phyloP scores from a whole-genome alignment of 1,140 invertebrate genomes.

The Drosophila grimshawi region DNA sequence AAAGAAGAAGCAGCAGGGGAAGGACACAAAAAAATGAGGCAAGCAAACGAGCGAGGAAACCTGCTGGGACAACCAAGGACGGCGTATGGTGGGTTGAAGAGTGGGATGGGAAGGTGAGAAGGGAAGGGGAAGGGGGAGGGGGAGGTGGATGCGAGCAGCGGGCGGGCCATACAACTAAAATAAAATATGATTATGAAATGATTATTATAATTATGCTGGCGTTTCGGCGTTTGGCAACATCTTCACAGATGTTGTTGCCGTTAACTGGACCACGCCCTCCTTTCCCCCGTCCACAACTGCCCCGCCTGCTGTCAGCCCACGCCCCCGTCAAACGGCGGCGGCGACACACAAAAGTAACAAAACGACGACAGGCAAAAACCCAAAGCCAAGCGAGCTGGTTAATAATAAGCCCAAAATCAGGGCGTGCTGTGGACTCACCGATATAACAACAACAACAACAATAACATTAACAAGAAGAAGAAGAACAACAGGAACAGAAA shows the following conservation, averaged over 20 bases:
- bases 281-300: not conserved
- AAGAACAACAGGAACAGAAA: not conserved
- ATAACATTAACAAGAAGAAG: not conserved
- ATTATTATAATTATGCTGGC: slow-evolving; percentile 82
- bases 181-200: slow-evolving; percentile 84
- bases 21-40: not conserved
- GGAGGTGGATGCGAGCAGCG: slow-evolving; percentile 31
- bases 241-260: slow-evolving; percentile 82
- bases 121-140: not conserved
- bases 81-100: slow-evolving; percentile 16
- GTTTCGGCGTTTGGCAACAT: slow-evolving; percentile 62
- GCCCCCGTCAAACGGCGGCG: not conserved
- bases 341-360: slow-evolving; percentile 37
- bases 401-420: slow-evolving; percentile 78
- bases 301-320: not conserved
- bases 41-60: slow-evolving; percentile 42
- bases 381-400: slow-evolving; percentile 62
- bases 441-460: slow-evolving; percentile 30
- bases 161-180: slow-evolving; percentile 72
- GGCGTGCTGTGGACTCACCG: slow-evolving; percentile 55
- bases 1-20: not conserved
- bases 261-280: slow-evolving; percentile 75
- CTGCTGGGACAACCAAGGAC: slow-evolving; percentile 40
- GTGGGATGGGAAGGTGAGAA: not conserved
- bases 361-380: slow-evolving; percentile 20